A percentile compares a stretch with the other conserved stretches of the same genome.
These are phyloP conservation scores for Cynodonichthys magdalenae DNA, from an alignment of 2,797 vertebrate species.

Conservation along the genomic window DNA sequence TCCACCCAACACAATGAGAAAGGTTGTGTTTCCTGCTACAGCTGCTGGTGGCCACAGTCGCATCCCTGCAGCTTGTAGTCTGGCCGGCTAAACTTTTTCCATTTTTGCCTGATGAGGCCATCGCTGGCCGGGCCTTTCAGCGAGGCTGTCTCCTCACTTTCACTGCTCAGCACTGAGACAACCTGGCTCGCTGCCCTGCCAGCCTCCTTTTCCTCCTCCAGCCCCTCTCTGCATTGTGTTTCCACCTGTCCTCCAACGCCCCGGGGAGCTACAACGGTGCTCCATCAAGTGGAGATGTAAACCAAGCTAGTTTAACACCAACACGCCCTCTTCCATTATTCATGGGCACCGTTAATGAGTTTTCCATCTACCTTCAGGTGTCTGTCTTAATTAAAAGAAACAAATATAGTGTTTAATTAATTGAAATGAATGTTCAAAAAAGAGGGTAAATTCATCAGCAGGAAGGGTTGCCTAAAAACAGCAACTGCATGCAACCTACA, in stretches of 20 bases:
- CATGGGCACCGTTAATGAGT: slow-evolving; percentile 81
- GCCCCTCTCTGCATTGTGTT: slow-evolving; percentile 49
- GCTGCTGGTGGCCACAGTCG: slow-evolving; percentile 41
- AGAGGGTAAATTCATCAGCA: slow-evolving; percentile 21
- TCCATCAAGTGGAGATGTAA: slow-evolving; percentile 76
- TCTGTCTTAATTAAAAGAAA: slow-evolving; percentile 57
- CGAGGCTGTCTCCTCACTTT: slow-evolving; percentile 75
- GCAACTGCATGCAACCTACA: background rate
- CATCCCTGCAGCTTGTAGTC: slow-evolving; percentile 37
- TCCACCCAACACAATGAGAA: slow-evolving; percentile 45
- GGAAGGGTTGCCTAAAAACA: slow-evolving; percentile 22
- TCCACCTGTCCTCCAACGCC: background rate
- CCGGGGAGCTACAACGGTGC: slow-evolving; percentile 37
- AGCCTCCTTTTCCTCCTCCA: slow-evolving; percentile 41
- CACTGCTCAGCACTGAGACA: slow-evolving; percentile 59
- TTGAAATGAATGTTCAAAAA: slow-evolving; percentile 38
- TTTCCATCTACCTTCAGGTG: slow-evolving; percentile 80
- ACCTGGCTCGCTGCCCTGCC: slow-evolving; percentile 57
- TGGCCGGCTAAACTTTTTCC: slow-evolving; percentile 74
- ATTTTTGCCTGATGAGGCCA: slow-evolving; percentile 79
- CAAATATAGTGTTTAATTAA: slow-evolving; percentile 52
- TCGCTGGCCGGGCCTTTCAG: slow-evolving; percentile 54
- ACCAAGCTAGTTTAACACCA: slow-evolving; percentile 76
- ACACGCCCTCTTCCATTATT: slow-evolving; percentile 80
- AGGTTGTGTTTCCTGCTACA: slow-evolving; percentile 60